Evolutionary conservation across 2,797 vertebrate genomes (phyloP).

Genomic region (Neoniphon sammara): DNA sequence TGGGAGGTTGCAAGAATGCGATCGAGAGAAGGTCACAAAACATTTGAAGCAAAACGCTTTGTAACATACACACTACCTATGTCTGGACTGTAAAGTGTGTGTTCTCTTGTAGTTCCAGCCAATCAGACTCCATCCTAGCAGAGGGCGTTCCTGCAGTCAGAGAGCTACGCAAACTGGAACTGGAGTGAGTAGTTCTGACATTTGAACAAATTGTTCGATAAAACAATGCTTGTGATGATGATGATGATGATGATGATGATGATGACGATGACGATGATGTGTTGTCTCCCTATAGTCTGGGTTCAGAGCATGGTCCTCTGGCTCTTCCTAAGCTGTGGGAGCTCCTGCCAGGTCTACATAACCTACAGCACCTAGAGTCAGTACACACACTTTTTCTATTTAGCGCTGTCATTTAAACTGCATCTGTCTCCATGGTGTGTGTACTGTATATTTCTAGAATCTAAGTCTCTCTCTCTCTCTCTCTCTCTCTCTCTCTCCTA

Average conservation of each 20-base stretch:
- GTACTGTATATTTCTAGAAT: not conserved
- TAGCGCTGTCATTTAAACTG: too few species aligned
- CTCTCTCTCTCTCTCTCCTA: not conserved
- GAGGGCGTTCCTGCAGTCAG: slow-evolving; percentile 87
- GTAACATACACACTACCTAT: not conserved
- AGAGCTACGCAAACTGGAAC: slow-evolving; percentile 87
- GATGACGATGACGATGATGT: not conserved
- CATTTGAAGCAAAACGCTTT: not conserved
- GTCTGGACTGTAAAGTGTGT: not conserved
- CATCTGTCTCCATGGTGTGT: not conserved
- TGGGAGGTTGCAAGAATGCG: too few species aligned
- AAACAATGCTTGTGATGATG: not conserved
- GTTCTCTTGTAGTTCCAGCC: slow-evolving; percentile 54
- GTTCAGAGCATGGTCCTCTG: slow-evolving; percentile 81
- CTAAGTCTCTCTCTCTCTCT: not conserved
- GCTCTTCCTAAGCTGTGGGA: slow-evolving; percentile 85
- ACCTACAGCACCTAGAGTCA: slow-evolving; percentile 92
- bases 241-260: not conserved
- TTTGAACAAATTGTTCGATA: not conserved
- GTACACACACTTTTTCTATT: slow-evolving; percentile 49
- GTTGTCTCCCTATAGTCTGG: slow-evolving; percentile 80
- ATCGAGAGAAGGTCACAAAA: not conserved
- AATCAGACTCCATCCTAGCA: slow-evolving; percentile 64
- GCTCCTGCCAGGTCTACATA: slow-evolving; percentile 86
- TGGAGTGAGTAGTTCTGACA: slow-evolving; percentile 85